Conservation (phyloP, 2,797 vertebrate genomes). For the Sebastes nivosus region DNA sequence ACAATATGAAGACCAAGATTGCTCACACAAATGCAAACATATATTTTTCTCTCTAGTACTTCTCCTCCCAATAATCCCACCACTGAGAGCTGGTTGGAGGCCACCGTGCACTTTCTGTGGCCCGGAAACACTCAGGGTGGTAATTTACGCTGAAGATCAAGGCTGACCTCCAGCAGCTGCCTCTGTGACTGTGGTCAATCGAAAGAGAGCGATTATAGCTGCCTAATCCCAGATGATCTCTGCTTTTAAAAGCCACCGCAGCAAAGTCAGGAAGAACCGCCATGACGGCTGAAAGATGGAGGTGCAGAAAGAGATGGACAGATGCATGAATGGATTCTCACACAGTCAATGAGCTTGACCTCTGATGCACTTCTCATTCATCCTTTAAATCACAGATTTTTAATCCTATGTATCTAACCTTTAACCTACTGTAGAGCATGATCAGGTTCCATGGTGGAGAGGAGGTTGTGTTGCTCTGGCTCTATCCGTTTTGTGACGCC, state of each 20-base stretch:
- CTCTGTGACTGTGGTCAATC: conserved; percentile 58
- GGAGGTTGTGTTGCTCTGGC: no score
- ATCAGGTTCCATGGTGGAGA: no score
- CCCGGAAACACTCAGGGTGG: conserved; percentile 1
- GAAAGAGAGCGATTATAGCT: conserved; percentile 63
- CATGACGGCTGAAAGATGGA: conserved; percentile 26
- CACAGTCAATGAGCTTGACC: conserved; percentile 47
- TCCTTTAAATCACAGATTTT: conserved; percentile 17
- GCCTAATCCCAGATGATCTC: conserved; percentile 79
- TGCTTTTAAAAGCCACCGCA: conserved; percentile 64
- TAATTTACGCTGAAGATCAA: conserved; percentile 50
- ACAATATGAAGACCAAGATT: conserved; percentile 36
- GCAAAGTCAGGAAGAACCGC: conserved; percentile 16
- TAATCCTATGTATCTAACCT: background rate
- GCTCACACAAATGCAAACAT: conserved; percentile 36
- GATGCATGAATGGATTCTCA: conserved; percentile 43
- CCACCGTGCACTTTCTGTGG: background rate
- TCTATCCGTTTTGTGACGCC: no score
- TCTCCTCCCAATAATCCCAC: conserved; percentile 33
- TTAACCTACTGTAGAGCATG: background rate
- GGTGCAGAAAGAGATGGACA: background rate
- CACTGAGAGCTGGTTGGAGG: background rate
- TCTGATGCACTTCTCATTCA: conserved; percentile 30
- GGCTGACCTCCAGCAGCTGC: conserved; percentile 63
- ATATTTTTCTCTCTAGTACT: conserved; percentile 12